Percentiles rank a stretch among this genome's conserved stretches.
Evolutionary conservation across 2,888 invertebrate species (phyloP).

Genomic region (Cantharis nigra): DNA sequence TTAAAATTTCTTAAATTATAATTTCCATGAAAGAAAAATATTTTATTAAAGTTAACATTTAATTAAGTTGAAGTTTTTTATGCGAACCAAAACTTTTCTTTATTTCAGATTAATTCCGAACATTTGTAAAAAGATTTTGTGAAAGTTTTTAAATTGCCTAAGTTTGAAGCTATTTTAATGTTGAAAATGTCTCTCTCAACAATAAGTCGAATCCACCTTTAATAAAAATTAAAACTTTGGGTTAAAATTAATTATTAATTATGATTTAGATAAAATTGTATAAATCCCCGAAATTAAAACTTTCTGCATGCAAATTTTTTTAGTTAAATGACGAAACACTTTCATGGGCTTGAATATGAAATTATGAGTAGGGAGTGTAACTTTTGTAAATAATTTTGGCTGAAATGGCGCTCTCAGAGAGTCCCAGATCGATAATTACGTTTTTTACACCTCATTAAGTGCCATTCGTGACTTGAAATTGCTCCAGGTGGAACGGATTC

Average conservation of each 20-base stretch:
- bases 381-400: not conserved
- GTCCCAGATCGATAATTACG: conserved; percentile 1
- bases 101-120: not conserved
- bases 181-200: not conserved
- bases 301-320: not conserved
- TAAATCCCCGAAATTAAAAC: not conserved
- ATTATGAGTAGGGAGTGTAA: not conserved
- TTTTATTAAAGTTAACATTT: not conserved
- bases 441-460: conserved; percentile 7
- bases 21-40: not conserved
- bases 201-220: not conserved
- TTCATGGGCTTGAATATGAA: not conserved
- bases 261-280: not conserved
- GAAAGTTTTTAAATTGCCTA: not conserved
- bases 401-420: not conserved
- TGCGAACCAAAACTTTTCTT: not conserved
- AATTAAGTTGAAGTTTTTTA: not conserved
- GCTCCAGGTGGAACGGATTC: conserved; percentile 1
- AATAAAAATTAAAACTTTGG: not conserved
- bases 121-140: not conserved
- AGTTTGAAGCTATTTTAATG: not conserved
- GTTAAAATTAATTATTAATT: not conserved
- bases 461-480: conserved; percentile 10
- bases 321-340: not conserved
- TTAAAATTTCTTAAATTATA: not conserved